A percentile compares a stretch with the other conserved stretches of the same genome.
Evolutionary conservation across 1,140 invertebrate genomes (phyloP).

Genomic region (Spodoptera litura): DNA sequence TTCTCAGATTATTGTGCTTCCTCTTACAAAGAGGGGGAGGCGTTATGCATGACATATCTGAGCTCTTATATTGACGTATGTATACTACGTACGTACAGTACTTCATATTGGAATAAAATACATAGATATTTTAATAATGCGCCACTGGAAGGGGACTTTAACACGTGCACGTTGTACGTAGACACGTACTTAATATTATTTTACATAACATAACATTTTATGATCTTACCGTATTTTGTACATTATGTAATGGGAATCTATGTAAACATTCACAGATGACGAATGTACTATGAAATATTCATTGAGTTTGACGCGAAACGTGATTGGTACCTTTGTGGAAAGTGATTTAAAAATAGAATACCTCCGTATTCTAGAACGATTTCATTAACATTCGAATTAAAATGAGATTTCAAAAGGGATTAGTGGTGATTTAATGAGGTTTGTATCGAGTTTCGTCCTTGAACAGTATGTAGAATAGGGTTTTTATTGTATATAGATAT

Average conservation of each 20-base stretch:
- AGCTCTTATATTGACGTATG: slow-evolving; percentile 15
- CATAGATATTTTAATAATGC: slow-evolving; percentile 19
- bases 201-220: too few relatives aligned
- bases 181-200: too few relatives aligned
- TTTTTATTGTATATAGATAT: neutral
- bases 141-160: neutral
- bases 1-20: slow-evolving; percentile 32
- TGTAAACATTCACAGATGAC: too few relatives aligned
- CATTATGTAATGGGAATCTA: too few relatives aligned
- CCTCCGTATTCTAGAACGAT: neutral
- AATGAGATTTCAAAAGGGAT: neutral
- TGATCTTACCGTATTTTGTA: too few relatives aligned
- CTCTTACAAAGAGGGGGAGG: slow-evolving; percentile 18
- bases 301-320: neutral
- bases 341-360: slow-evolving; percentile 17
- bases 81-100: neutral
- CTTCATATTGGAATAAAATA: slow-evolving; percentile 6
- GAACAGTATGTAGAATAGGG: neutral
- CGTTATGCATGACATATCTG: slow-evolving; percentile 25
- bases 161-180: neutral
- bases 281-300: neutral
- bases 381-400: neutral
- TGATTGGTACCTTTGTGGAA: neutral
- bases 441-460: neutral
- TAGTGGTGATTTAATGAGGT: neutral